Percentiles rank a stretch among this genome's conserved stretches.
These are phyloP conservation scores for Neodiprion lecontei DNA, from an alignment of 1,140 invertebrate species.

Conservation along the genomic window DNA sequence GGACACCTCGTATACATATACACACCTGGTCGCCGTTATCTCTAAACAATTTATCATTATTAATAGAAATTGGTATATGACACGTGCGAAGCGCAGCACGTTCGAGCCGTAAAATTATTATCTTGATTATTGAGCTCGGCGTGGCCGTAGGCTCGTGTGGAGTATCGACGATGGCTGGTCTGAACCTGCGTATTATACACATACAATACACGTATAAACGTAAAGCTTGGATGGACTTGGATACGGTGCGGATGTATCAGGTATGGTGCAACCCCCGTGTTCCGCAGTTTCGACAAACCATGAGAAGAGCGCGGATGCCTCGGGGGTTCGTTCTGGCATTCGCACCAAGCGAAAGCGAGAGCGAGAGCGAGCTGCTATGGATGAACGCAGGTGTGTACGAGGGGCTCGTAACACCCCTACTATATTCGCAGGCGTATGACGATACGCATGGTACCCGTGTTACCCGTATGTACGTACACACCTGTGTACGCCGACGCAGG, in stretches of 20 bases:
- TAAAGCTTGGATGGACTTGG: too few species aligned
- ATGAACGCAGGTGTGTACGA: too few species aligned
- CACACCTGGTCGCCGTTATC: not conserved
- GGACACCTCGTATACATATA: too few species aligned
- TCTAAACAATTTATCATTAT: not conserved
- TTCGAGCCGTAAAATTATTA: not conserved
- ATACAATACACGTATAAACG: too few species aligned
- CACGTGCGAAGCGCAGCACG: not conserved
- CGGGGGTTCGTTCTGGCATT: not conserved
- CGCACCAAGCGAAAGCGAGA: not conserved
- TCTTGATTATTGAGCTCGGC: not conserved
- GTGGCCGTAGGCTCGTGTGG: not conserved
- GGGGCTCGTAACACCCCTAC: not conserved
- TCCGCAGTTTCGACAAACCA: too few species aligned
- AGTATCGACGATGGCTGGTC: not conserved
- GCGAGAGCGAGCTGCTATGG: too few species aligned
- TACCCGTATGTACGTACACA: not conserved
- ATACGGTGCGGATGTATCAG: too few species aligned
- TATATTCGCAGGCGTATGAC: not conserved
- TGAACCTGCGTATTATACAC: not conserved
- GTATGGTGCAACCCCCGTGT: too few species aligned
- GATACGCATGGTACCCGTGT: not conserved
- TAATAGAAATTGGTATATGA: not conserved
- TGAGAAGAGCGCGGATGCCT: not conserved
- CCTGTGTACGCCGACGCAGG: not conserved